Base-by-base conservation (phyloP, 2,113 vertebrate genomes). In the Xiphophorus maculatus region DNA sequence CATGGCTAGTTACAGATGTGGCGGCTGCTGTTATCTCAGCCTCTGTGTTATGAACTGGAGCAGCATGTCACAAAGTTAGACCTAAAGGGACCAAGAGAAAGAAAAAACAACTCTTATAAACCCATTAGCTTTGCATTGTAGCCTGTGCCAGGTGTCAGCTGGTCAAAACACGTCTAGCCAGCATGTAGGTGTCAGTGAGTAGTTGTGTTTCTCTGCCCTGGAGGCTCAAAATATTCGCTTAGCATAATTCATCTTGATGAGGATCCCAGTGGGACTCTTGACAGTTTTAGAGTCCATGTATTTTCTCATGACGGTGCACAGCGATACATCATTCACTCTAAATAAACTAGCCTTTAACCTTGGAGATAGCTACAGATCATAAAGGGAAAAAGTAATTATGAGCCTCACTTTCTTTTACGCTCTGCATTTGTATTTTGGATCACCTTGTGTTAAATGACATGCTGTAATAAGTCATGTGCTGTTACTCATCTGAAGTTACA, bases 231-330 rank as follows among this genome's bases (percentile, higher is more conserved):
- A 71, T 67, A 44, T 71, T 72, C 78, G 67, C 72, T 85, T 79
- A 80, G 66, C 73, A 77, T 87, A 87, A 68, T 84, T 85, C 81
- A 84, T 88, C 72, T 81, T 83, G 42, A 83, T 86, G 80, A 80
- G 27, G 32, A 76, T 74, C 81, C 68, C 66, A 70, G 63, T 29
- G 64, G 75, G 51, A 42, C 42, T 76, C 69, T 42, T 77, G 65
- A n/a, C 69, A 82, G 66, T 79, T 81, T 10, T 58, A 48, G 67
- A 14, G 62, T 79, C 74, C 6, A 66, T 85, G 37, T 73, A 48
- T 84, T 84, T 74, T 77, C 65, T 7, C 37, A 14, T 83, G 81
- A 82, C 76, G 73, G 66, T 3, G 4, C 63, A 74, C 71, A 76
- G 63, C 66, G 80, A 1, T 77, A 22, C 66, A 10, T 80, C 62